These are phyloP conservation scores for Drosophila kurseongensis DNA, from an alignment of 1,140 invertebrate species.

Conservation along the genomic window DNA sequence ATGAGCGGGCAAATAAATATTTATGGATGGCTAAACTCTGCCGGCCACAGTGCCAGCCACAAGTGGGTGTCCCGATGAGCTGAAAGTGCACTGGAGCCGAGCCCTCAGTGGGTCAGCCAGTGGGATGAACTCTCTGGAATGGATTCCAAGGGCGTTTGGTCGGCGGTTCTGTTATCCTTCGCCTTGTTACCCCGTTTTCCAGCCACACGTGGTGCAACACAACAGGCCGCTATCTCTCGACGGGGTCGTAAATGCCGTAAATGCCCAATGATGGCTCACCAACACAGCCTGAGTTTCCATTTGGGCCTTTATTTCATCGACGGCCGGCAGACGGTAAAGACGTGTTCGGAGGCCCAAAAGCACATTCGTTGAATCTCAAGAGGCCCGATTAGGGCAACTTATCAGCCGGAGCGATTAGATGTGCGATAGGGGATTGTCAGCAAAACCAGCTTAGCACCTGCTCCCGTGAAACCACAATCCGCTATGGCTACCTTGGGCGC, in stretches of 20 bases:
- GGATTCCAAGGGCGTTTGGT: not conserved
- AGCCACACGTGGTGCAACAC: not conserved
- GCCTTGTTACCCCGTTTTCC: not conserved
- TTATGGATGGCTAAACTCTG: slow-evolving; percentile 33
- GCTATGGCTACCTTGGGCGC: slow-evolving; percentile 66
- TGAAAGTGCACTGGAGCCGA: not conserved
- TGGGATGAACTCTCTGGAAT: not conserved
- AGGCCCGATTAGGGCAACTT: slow-evolving; percentile 42
- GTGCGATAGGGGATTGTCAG: slow-evolving; percentile 49
- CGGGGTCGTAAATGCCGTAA: slow-evolving; percentile 35
- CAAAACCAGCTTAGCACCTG: not conserved
- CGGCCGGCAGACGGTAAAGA: slow-evolving; percentile 67
- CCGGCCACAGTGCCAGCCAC: slow-evolving; percentile 9
- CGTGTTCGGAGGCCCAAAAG: slow-evolving; percentile 6
- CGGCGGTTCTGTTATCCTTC: not conserved
- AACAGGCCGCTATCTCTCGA: slow-evolving; percentile 23
- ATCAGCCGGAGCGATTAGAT: slow-evolving; percentile 61
- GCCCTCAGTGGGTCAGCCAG: not conserved
- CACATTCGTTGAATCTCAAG: slow-evolving; percentile 56
- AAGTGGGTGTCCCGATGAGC: slow-evolving; percentile 1
- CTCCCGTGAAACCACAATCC: too few species aligned
- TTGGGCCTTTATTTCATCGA: slow-evolving; percentile 59
- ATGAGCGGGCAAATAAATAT: slow-evolving; percentile 30
- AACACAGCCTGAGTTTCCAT: not conserved
- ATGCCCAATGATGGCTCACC: slow-evolving; percentile 14